Conservation (phyloP, 2,797 vertebrate species). For the Lepilemur ruficaudatus region DNA sequence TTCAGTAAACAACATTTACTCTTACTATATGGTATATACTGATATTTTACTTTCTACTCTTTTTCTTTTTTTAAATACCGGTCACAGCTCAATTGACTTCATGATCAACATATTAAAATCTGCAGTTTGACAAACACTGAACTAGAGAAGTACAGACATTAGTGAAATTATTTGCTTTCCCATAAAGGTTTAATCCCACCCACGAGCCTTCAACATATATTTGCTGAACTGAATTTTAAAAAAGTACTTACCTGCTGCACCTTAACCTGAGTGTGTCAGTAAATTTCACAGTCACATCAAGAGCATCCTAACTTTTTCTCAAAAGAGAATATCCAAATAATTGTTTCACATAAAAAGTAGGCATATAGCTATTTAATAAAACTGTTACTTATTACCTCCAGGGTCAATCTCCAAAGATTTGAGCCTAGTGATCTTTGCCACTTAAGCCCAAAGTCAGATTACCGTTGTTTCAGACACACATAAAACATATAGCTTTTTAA, state of each 20-base stretch:
- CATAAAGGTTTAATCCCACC: constrained; percentile 11
- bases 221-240: constrained; percentile 7
- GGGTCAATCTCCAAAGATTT: not conserved
- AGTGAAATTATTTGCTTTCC: constrained; percentile 30
- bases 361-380: not conserved
- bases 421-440: not conserved
- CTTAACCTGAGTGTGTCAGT: not conserved
- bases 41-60: not conserved
- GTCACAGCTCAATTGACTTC: constrained; percentile 19
- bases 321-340: not conserved
- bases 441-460: constrained; percentile 4
- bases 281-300: not conserved
- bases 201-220: not conserved
- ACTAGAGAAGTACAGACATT: not conserved
- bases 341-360: not conserved
- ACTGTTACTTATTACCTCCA: not conserved
- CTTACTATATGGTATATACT: not conserved
- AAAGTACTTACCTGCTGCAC: not conserved
- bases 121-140: not conserved
- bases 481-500: not conserved
- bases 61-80: not conserved
- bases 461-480: not conserved
- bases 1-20: not conserved
- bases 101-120: constrained; percentile 2
- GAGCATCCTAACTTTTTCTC: not conserved